A percentile compares a stretch with the other conserved stretches of the same genome.
Conservation (phyloP, 2,888 invertebrate genomes). For the Mechanitis mazaeus region DNA sequence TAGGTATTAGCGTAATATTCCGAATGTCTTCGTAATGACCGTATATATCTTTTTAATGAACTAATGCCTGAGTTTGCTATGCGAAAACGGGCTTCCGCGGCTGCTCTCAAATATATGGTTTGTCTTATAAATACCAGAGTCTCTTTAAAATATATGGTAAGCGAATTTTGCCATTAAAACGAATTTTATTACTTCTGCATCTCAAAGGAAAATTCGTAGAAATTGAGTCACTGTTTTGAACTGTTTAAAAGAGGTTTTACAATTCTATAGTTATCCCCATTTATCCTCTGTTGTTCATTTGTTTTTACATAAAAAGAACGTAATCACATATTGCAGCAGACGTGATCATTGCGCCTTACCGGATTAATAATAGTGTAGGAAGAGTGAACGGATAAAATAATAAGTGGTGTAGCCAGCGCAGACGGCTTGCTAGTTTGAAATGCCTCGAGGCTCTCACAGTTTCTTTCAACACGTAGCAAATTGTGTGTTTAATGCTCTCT, state of each 20-base stretch:
- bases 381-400: constrained; percentile 63
- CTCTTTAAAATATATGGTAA: constrained; percentile 45
- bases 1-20: constrained; percentile 51
- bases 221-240: constrained; percentile 8
- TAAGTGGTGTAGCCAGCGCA: constrained; percentile 50
- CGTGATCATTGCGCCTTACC: constrained; percentile 65
- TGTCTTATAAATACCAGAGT: constrained; percentile 44
- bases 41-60: constrained; percentile 72
- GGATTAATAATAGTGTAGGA: constrained; percentile 67
- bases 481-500: constrained; percentile 67
- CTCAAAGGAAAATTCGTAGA: constrained; percentile 19
- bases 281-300: background rate
- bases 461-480: constrained; percentile 72
- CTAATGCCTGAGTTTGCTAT: constrained; percentile 56
- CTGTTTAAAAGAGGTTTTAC: background rate
- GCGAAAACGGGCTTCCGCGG: constrained; percentile 52
- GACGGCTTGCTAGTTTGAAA: constrained; percentile 57
- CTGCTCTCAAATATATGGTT: constrained; percentile 52
- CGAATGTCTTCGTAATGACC: constrained; percentile 63
- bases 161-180: constrained; percentile 52
- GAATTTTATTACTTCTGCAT: constrained; percentile 34
- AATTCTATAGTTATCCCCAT: background rate
- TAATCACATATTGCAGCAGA: constrained; percentile 57
- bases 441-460: constrained; percentile 58
- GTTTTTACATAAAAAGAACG: constrained; percentile 41